Conservation (phyloP, 2,113 vertebrate genomes). For the Gambusia affinis region DNA sequence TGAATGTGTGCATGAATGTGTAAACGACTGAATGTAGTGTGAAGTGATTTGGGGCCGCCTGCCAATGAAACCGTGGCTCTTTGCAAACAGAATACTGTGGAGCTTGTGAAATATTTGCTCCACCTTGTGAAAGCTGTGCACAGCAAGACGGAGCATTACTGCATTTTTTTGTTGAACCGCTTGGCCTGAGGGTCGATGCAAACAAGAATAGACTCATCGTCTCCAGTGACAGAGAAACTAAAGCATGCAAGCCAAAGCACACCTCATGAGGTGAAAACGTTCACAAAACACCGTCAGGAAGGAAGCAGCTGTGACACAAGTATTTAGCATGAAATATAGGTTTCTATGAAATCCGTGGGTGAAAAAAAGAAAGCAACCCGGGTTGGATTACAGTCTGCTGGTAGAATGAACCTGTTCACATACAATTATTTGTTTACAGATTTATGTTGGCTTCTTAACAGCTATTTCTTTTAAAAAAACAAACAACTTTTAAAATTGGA, state of each 20-base stretch:
- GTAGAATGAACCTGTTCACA: too few relatives aligned
- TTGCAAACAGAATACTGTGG: neutral
- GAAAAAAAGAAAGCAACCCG: too few relatives aligned
- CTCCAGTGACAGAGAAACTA: slow-evolving; percentile 34
- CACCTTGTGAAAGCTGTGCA: slow-evolving; percentile 7
- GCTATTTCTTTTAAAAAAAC: too few relatives aligned
- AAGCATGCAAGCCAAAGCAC: slow-evolving; percentile 55
- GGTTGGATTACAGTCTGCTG: too few relatives aligned
- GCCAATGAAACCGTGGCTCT: neutral
- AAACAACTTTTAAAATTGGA: too few relatives aligned
- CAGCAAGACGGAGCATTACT: slow-evolving; percentile 44
- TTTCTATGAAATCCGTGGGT: neutral
- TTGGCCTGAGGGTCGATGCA: slow-evolving; percentile 35
- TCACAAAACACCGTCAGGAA: neutral
- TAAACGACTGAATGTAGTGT: too few relatives aligned
- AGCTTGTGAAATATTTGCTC: slow-evolving; percentile 13
- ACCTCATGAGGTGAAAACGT: slow-evolving; percentile 13
- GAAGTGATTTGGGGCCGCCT: neutral
- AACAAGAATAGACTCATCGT: slow-evolving; percentile 18
- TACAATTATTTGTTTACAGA: too few relatives aligned
- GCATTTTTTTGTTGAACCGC: slow-evolving; percentile 45
- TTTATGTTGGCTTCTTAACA: too few relatives aligned
- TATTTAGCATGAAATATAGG: neutral
- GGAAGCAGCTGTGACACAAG: neutral
- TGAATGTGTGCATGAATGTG: too few relatives aligned